A percentile compares a stretch with the other conserved stretches of the same genome.
Evolutionary conservation across 2,797 vertebrate genomes (phyloP).

Genomic region (Aselliscus stoliczkanus): DNA sequence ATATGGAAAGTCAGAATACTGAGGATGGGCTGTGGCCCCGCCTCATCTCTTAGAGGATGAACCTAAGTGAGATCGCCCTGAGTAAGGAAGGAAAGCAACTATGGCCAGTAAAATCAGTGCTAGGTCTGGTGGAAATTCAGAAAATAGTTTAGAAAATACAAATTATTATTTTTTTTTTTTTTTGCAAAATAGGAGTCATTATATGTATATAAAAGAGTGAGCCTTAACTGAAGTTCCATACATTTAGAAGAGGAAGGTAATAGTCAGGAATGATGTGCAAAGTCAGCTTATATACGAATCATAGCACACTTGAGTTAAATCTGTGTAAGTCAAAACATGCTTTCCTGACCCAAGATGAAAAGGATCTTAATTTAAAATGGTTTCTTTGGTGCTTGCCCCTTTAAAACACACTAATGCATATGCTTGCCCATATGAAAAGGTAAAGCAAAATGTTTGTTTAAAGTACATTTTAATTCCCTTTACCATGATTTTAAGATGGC

Average conservation of each 20-base stretch:
- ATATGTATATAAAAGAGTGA: not conserved
- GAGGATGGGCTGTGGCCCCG: fast-evolving
- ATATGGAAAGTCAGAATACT: not conserved
- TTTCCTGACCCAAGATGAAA: constrained; percentile 7
- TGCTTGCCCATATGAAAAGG: constrained; percentile 49
- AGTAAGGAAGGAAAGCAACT: not conserved
- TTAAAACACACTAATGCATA: constrained; percentile 20
- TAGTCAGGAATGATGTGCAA: not conserved
- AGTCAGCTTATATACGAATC: not conserved
- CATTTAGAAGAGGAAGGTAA: not conserved
- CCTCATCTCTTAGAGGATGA: not conserved
- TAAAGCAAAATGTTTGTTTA: constrained; percentile 67
- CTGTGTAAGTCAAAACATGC: not conserved
- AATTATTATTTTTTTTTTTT: too few species aligned
- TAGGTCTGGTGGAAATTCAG: not conserved
- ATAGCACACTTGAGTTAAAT: constrained; percentile 38
- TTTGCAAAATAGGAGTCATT: not conserved
- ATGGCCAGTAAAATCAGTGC: not conserved
- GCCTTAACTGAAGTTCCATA: not conserved
- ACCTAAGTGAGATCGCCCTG: not conserved
- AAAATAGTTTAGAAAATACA: not conserved
- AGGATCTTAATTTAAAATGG: constrained; percentile 34
- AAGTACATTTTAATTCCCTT: constrained; percentile 37
- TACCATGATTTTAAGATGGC: constrained; percentile 44
- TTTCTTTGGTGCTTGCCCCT: not conserved